Base-by-base conservation (phyloP, 2,888 invertebrate genomes). In the Catocala sponsa region DNA sequence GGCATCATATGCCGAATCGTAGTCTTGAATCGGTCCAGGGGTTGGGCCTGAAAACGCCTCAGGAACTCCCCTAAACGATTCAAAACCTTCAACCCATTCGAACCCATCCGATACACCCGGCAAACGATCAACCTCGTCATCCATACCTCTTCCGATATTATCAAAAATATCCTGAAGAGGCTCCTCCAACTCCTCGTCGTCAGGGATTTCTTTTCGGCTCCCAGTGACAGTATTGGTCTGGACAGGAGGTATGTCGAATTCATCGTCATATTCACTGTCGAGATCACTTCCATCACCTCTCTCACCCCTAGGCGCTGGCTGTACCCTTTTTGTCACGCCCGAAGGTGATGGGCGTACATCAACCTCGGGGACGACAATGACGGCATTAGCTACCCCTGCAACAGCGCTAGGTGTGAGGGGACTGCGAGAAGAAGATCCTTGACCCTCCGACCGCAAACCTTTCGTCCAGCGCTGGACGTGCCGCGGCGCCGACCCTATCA, bases 11-110 rank as follows among this genome's bases (percentile, higher is more conserved):
- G 72, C 58, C 38, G 65, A 50, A 51, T 70, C 62, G 15, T 69
- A 72, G 44, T 59, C 62, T 12, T 61, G 57, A 51, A 68, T 4
- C 12, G 74, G 62, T 42, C 76, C 78, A 43, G 70, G 72, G 1
- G 70, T 56, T 53, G 67, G 66, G 11, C 70, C 74, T 11, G 65
- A 62, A 57, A 77, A 78, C 4, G 6, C 4, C 61, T 72, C 77
- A 41, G 66, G 67, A 32, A 55, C 47, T 12, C 73, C 73, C 25
- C 58, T 50, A 49, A 77, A 79, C 42, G 68, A 58, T 0, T 54
- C 58, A 62, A 70, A 79, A 42, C 59, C 64, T 38, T 55, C 32
- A 1, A n/a, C 5, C 69, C 71, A 71, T 0, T 7, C n/a, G 13
- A 65, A 74, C 44, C 9, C 6, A 58, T 25, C 1, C 7, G 65